Base-by-base conservation (phyloP, 2,888 invertebrate species). In the Hydriomena furcata region DNA sequence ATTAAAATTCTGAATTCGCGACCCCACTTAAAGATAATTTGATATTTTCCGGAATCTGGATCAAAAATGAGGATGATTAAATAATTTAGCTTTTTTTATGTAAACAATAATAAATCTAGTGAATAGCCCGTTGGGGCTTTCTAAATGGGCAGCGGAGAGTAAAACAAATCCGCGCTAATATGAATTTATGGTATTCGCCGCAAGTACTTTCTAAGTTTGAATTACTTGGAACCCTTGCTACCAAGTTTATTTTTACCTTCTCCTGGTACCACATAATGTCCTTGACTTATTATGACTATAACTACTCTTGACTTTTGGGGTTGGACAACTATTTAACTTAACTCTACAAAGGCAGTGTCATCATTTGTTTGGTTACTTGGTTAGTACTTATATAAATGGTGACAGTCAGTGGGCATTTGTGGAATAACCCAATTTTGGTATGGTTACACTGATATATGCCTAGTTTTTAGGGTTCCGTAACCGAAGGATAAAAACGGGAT, bases 1-100 rank as follows among this genome's bases (percentile, higher is more conserved):
- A 81, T 82, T 80, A 79, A 80, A 79, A 76, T 69, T 65, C 60
- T 60, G 70, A 72, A 61, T 49, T 49, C 43, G 49, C 46, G 55
- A 53, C 55, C 57, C 60, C 55, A 55, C 54, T 60, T 50, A 46
- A 49, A 43, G 55, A 52, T 60, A 60, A 60, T 55, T 55, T 57
- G 53, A 55, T 57, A 60, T 60, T 60, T 51, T 57, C 27, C 46
- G 35, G 56, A 56, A 51, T 53, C 50, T 58, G 49, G 55, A 55
- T 60, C 53, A 57, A 57, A 60, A 57, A 51, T 48, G 20, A 25
- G 49, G 40, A 53, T 58, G 35, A 53, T 54, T 50, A 52, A 47
- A 47, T 49, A 45, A 35, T 52, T 48, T 46, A 43, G 8, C 38
- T 42, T 45, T 44, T 51, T 31, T 35, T n/a, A n/a, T 24, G 46